These are phyloP conservation scores for Etheostoma perlongum DNA, from an alignment of 2,797 vertebrate species.

Conservation along the genomic window DNA sequence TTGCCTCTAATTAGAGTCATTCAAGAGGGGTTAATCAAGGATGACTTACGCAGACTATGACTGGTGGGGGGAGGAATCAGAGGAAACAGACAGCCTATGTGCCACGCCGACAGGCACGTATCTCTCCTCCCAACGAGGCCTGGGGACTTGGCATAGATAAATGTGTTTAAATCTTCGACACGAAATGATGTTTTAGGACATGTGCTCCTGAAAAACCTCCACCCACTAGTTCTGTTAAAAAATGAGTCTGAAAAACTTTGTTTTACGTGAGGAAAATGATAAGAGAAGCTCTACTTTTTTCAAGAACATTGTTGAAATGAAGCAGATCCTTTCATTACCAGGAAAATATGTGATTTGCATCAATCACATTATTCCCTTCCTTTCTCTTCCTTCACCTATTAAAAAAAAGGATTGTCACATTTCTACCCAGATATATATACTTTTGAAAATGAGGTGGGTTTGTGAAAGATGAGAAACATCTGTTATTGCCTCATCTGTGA, in stretches of 20 bases:
- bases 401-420: neutral
- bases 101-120: slow-evolving; percentile 49
- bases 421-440: neutral
- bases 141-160: slow-evolving; percentile 45
- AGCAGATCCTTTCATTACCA: slow-evolving; percentile 10
- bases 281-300: neutral
- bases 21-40: slow-evolving; percentile 90
- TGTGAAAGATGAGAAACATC: slow-evolving; percentile 19
- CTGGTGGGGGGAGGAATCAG: slow-evolving; percentile 59
- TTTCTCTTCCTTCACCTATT: neutral
- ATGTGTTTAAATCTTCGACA: slow-evolving; percentile 42
- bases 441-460: neutral
- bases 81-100: slow-evolving; percentile 57
- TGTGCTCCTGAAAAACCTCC: slow-evolving; percentile 22
- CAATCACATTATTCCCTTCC: neutral
- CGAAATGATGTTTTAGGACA: slow-evolving; percentile 29
- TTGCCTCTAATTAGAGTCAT: slow-evolving; percentile 94
- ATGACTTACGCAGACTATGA: slow-evolving; percentile 80
- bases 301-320: slow-evolving; percentile 2
- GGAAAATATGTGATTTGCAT: neutral
- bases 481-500: slow-evolving; percentile 1
- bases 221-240: slow-evolving; percentile 6
- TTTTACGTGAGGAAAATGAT: slow-evolving; percentile 6
- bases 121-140: slow-evolving; percentile 46
- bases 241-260: slow-evolving; percentile 19